Evolutionary conservation across 1,140 invertebrate species (phyloP).

Genomic region (Pseudomyrmex pallidus): DNA sequence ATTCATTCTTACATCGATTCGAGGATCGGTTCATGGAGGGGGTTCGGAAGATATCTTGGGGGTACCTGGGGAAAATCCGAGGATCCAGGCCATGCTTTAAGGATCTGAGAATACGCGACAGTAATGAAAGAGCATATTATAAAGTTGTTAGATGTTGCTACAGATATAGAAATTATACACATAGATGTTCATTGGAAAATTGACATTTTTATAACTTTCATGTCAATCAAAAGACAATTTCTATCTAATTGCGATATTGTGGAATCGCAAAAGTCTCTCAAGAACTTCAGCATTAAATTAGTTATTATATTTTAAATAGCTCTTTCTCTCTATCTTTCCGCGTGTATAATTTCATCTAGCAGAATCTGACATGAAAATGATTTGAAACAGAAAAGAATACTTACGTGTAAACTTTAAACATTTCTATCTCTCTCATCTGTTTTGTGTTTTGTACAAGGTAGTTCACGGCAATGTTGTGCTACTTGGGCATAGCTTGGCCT

Average conservation of each 20-base stretch:
- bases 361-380: not conserved
- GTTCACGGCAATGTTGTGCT: constrained; percentile 90
- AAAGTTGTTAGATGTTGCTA: not conserved
- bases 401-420: constrained; percentile 82
- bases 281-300: not conserved
- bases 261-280: too few species aligned
- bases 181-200: not conserved
- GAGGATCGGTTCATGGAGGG: not conserved
- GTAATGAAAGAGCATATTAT: not conserved
- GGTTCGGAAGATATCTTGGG: constrained; percentile 4
- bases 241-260: too few species aligned
- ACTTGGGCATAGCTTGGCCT: constrained; percentile 94
- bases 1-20: constrained; percentile 4
- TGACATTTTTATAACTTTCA: not conserved
- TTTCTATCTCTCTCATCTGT: constrained; percentile 83
- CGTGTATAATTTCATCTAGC: not conserved
- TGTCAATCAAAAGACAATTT: not conserved
- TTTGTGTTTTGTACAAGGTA: constrained; percentile 86
- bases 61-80: not conserved
- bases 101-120: not conserved
- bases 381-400: constrained; percentile 65
- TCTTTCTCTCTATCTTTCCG: not conserved
- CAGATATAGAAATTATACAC: constrained; percentile 1
- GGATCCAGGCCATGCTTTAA: not conserved
- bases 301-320: not conserved